These are phyloP conservation scores for Magallana nippona DNA, from an alignment of 2,888 invertebrate genomes.

Conservation along the genomic window DNA sequence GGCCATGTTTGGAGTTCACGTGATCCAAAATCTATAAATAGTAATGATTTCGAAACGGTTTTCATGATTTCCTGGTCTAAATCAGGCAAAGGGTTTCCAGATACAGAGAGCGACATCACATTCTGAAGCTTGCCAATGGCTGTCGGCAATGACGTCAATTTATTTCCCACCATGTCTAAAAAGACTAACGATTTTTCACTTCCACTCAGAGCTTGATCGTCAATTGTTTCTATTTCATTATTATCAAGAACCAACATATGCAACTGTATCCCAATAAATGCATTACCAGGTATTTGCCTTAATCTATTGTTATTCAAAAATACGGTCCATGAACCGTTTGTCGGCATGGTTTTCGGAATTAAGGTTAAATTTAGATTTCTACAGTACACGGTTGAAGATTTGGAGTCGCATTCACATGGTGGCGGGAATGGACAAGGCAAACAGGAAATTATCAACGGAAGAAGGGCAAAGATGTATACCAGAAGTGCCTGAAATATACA, in stretches of 20 bases:
- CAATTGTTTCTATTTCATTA: conserved; percentile 37
- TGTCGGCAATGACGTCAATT: conserved; percentile 30
- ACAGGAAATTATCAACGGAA: not conserved
- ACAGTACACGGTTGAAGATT: conserved; percentile 35
- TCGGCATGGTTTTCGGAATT: conserved; percentile 4
- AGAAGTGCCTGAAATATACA: not conserved
- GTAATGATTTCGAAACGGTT: conserved; percentile 2
- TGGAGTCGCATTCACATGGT: conserved; percentile 39
- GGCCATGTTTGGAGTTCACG: conserved; percentile 37
- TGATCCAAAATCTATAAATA: conserved; percentile 37
- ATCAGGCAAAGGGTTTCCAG: conserved; percentile 34
- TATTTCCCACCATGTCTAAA: conserved; percentile 37
- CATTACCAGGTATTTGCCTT: conserved; percentile 12
- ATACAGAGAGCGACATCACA: conserved; percentile 25
- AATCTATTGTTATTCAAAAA: conserved; percentile 40
- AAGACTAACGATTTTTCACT: conserved; percentile 36
- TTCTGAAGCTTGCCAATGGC: conserved; percentile 38
- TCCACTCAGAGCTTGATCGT: conserved; percentile 34
- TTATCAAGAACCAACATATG: not conserved
- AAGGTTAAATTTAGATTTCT: conserved; percentile 36
- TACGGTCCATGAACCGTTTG: conserved; percentile 25
- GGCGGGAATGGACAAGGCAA: conserved; percentile 19
- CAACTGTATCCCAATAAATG: conserved; percentile 29
- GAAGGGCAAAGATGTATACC: not conserved
- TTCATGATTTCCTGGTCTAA: not conserved